A percentile compares a stretch with the other conserved stretches of the same genome.
phyloP scores from a whole-genome alignment of 2,797 vertebrate species.

The Gastrophryne carolinensis region DNA sequence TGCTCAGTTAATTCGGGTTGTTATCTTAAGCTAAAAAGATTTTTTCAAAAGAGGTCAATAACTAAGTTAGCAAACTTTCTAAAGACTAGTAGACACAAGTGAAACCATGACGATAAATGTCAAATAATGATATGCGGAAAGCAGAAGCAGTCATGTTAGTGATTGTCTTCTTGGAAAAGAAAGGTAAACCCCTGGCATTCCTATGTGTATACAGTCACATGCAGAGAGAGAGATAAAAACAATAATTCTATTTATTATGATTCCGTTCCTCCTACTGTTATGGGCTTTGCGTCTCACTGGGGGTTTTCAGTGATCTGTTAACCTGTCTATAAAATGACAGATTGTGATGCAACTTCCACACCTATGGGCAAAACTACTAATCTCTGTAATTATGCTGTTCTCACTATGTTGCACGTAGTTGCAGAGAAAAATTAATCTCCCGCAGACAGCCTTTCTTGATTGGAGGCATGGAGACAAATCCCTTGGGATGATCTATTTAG shows the following conservation, averaged over 20 bases:
- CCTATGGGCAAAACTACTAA: constrained; percentile 24
- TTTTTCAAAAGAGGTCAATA: not conserved
- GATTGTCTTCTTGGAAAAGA: not conserved
- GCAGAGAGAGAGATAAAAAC: not conserved
- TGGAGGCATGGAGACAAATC: not conserved
- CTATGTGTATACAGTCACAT: not conserved
- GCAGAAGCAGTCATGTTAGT: not conserved
- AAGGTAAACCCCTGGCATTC: constrained; percentile 6
- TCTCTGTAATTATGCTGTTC: constrained; percentile 38
- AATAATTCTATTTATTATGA: constrained; percentile 23
- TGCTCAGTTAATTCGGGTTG: constrained; percentile 18
- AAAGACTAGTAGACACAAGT: not conserved
- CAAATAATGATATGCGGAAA: not conserved
- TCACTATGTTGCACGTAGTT: constrained; percentile 25
- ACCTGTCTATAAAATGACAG: constrained; percentile 29
- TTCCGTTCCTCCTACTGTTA: constrained; percentile 7
- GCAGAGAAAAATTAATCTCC: constrained; percentile 3
- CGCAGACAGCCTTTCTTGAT: constrained; percentile 5
- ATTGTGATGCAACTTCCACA: constrained; percentile 30
- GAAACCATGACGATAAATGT: not conserved
- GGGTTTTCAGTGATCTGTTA: not conserved
- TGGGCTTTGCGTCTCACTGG: constrained; percentile 12
- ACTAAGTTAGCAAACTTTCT: constrained; percentile 5
- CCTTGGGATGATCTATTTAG: not conserved
- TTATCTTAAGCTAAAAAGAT: constrained; percentile 30